Percentiles rank a stretch among this genome's conserved stretches.
Conservation (phyloP, 2,888 invertebrate genomes). For the Apoda limacodes region DNA sequence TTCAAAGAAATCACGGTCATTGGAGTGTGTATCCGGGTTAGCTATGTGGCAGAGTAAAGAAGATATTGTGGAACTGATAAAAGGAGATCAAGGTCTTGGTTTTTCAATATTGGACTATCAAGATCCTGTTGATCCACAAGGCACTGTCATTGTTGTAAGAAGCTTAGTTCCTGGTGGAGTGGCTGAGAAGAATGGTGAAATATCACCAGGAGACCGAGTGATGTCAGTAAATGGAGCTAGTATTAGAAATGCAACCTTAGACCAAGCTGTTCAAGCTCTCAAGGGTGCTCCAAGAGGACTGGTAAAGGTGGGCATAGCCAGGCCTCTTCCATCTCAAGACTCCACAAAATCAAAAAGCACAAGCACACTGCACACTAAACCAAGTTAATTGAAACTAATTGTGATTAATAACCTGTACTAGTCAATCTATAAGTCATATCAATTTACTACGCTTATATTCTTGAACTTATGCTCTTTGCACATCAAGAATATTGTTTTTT, state of each 20-base stretch:
- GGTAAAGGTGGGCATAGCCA: constrained; percentile 92
- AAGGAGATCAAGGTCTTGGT: constrained; percentile 96
- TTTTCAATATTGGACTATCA: constrained; percentile 98
- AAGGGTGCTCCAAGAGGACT: constrained; percentile 93
- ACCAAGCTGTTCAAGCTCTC: constrained; percentile 94
- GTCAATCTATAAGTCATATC: constrained; percentile 61
- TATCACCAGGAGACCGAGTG: constrained; percentile 95
- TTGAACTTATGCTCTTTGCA: too few species aligned
- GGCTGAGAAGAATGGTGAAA: constrained; percentile 94
- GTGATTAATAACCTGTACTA: constrained; percentile 38
- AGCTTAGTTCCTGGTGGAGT: constrained; percentile 98
- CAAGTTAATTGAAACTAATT: constrained; percentile 46
- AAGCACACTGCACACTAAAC: constrained; percentile 44
- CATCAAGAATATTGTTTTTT: too few species aligned
- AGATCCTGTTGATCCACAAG: constrained; percentile 95
- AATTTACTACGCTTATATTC: constrained; percentile 16
- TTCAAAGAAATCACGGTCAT: constrained; percentile 86
- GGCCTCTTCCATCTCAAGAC: constrained; percentile 74
- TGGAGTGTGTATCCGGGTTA: constrained; percentile 94
- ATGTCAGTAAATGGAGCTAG: constrained; percentile 92
- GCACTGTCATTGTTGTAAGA: constrained; percentile 96
- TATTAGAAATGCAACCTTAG: constrained; percentile 91
- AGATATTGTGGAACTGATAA: constrained; percentile 89
- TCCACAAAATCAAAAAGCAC: constrained; percentile 50
- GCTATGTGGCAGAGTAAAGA: constrained; percentile 98